phyloP scores from a whole-genome alignment of 2,113 vertebrate genomes.

The Fukomys damarensis region DNA sequence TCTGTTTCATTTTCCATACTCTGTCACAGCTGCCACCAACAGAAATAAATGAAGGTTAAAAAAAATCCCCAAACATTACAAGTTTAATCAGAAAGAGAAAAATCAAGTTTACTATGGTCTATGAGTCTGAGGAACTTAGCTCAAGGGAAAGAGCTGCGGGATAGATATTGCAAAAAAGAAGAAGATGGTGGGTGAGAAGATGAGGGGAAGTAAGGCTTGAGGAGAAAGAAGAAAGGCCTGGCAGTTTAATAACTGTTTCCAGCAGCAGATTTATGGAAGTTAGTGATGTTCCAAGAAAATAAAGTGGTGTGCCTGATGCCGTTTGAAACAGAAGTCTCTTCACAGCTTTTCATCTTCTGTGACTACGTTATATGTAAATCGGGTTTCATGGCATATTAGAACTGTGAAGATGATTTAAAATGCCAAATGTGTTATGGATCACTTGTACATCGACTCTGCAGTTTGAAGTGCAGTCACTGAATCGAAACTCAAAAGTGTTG shows the following conservation, averaged over 20 bases:
- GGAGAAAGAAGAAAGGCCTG: neutral
- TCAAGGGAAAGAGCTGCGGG: neutral
- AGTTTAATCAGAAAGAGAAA: constrained; percentile 20
- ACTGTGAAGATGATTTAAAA: constrained; percentile 85
- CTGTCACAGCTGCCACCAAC: neutral
- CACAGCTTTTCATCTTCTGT: constrained; percentile 77
- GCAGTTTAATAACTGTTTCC: constrained; percentile 56
- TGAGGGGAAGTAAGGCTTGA: neutral
- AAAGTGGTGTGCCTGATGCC: constrained; percentile 69
- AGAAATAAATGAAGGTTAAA: neutral
- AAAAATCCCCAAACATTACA: neutral
- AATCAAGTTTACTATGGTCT: neutral
- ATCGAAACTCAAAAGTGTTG: constrained; percentile 60
- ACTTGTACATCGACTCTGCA: constrained; percentile 74
- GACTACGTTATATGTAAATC: constrained; percentile 83
- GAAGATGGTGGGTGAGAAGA: neutral
- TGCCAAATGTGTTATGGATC: constrained; percentile 83
- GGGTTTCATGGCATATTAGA: constrained; percentile 84
- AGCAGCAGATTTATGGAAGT: constrained; percentile 53
- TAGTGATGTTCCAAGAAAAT: constrained; percentile 64
- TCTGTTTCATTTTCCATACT: neutral
- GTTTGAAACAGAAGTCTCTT: constrained; percentile 77
- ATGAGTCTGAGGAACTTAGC: neutral
- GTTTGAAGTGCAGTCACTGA: constrained; percentile 74
- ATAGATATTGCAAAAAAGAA: neutral